These are phyloP conservation scores for Poecilia picta DNA, from an alignment of 2,797 vertebrate genomes.

Conservation along the genomic window DNA sequence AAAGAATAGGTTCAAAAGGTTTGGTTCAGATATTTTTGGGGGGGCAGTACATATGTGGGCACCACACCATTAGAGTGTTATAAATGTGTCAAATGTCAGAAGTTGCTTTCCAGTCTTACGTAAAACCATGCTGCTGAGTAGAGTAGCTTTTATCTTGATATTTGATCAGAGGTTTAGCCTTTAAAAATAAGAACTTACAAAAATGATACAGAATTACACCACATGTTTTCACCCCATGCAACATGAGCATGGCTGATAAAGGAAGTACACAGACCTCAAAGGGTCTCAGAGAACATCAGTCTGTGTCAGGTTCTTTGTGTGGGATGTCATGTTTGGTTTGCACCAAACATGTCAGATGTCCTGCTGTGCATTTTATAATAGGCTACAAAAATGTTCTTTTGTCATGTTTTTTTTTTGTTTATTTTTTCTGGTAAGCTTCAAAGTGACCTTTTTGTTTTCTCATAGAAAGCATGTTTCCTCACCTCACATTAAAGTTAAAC, in stretches of 20 bases:
- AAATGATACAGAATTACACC: not conserved
- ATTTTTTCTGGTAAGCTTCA: not conserved
- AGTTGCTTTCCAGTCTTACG: not conserved
- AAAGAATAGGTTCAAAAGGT: not conserved
- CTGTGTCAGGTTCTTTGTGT: not conserved
- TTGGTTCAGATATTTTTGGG: not conserved
- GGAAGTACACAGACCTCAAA: not conserved
- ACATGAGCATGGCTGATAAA: not conserved
- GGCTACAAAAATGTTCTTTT: not conserved
- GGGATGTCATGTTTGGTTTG: not conserved
- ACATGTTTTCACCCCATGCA: not conserved
- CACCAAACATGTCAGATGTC: not conserved
- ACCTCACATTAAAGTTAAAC: not conserved
- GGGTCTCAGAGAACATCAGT: not conserved
- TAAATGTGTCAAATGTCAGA: not conserved
- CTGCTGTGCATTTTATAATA: not conserved
- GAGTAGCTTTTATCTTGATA: not conserved
- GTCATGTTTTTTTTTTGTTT: not conserved
- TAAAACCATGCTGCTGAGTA: not conserved
- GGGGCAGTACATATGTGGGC: not conserved
- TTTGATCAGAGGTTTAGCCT: not conserved
- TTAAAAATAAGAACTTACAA: not conserved
- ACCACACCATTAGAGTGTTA: not conserved
- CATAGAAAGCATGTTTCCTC: not conserved
- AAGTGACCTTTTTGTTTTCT: not conserved